Percentiles rank a stretch among this genome's conserved stretches.
phyloP scores from a whole-genome alignment of 1,140 invertebrate genomes.

The Nephila pilipes region DNA sequence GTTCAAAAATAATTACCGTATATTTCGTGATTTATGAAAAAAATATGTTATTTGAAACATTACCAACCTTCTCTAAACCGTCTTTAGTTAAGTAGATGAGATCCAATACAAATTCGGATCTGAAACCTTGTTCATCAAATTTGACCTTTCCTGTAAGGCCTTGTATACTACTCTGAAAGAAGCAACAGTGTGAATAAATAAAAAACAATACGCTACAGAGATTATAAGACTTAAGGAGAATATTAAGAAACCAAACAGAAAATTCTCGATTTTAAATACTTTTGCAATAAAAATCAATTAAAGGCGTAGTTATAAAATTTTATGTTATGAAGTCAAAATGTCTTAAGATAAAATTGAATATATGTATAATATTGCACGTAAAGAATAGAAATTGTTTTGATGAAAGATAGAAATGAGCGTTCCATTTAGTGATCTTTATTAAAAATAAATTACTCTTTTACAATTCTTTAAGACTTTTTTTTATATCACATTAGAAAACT shows the following conservation, averaged over 20 bases:
- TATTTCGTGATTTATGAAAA: neutral
- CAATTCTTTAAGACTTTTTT: too few relatives aligned
- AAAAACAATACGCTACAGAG: neutral
- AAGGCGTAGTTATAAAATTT: too few relatives aligned
- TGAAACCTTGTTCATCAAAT: conserved; percentile 96
- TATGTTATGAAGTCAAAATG: neutral
- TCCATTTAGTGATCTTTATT: too few relatives aligned
- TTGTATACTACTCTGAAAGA: conserved; percentile 90
- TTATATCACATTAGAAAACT: too few relatives aligned
- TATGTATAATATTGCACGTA: too few relatives aligned
- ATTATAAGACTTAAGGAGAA: neutral
- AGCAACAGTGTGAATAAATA: conserved; percentile 4
- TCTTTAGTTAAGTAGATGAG: conserved; percentile 91
- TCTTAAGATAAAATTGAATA: neutral
- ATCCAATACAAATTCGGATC: conserved; percentile 94
- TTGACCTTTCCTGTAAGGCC: conserved; percentile 95
- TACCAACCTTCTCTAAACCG: conserved; percentile 79
- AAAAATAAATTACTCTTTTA: too few relatives aligned
- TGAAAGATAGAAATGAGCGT: too few relatives aligned
- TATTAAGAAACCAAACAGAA: neutral
- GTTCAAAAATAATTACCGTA: too few relatives aligned
- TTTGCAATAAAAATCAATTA: too few relatives aligned
- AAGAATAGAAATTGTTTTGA: too few relatives aligned
- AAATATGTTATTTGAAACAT: neutral
- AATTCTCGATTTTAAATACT: neutral